Evolutionary conservation across 2,888 invertebrate species (phyloP).

Genomic region (Synanthedon vespiformis): DNA sequence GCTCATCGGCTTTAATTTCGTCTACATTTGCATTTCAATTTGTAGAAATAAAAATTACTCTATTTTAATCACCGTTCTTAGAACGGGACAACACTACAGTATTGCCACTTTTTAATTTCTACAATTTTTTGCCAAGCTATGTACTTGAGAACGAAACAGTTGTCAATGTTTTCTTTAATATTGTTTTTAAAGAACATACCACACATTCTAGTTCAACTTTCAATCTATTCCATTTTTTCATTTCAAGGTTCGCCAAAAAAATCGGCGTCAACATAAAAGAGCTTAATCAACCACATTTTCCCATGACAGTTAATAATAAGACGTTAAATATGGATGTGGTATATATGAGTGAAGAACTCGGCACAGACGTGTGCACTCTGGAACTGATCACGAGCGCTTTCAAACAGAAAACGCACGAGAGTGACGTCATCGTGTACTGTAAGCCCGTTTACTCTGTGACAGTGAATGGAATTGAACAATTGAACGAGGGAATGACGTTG

Average conservation of each 20-base stretch:
- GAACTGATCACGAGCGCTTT: constrained; percentile 81
- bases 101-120: too few species aligned
- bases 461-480: constrained; percentile 75
- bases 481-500: constrained; percentile 71
- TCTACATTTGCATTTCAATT: too few species aligned
- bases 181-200: too few species aligned
- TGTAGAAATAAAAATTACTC: too few species aligned
- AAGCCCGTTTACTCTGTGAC: constrained; percentile 82
- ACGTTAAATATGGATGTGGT: constrained; percentile 22
- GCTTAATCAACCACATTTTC: constrained; percentile 47
- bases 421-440: constrained; percentile 76
- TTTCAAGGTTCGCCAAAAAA: constrained; percentile 54
- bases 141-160: too few species aligned
- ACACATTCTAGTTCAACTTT: too few species aligned
- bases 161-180: too few species aligned
- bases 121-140: too few species aligned
- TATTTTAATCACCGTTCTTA: too few species aligned
- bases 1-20: too few species aligned
- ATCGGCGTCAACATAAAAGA: constrained; percentile 51
- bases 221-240: not conserved
- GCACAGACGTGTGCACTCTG: constrained; percentile 73
- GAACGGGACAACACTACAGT: too few species aligned
- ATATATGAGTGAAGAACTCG: constrained; percentile 51
- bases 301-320: constrained; percentile 34
- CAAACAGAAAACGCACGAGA: constrained; percentile 76